Base-by-base conservation (phyloP, 2,888 invertebrate genomes). In the Kryphioiulus occultus region DNA sequence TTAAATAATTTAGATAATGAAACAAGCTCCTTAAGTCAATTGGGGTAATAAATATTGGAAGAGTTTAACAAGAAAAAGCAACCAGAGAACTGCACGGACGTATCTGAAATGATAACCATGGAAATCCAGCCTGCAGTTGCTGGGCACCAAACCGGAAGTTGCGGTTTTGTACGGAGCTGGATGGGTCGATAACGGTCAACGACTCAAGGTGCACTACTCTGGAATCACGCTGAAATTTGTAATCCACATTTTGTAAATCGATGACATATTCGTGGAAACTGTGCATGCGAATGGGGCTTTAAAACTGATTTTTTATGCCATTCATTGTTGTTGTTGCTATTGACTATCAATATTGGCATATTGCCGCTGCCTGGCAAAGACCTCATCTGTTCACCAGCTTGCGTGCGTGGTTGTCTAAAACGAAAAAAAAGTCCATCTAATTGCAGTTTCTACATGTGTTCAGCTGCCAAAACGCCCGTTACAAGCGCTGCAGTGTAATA, bases 301-400 rank as follows among this genome's bases (percentile, higher is more conserved):
- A 1, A 26, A 68, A 68, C 26, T 68, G 4, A 19, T 59, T 26
- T 12, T 26, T 26, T 68, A 26, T 68, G 22, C 68, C 68, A 26
- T 26, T 10, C 26, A 26, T 68, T 68, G 68, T 68, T 68, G 68
- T 68, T 68, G 68, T 68, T 68, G n/a, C n/a, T 68, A 68, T 68
- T 68, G 68, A 68, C n/a, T 68, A 68, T 26, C 68, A 26, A 68
- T 68, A 68, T 68, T 68, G 68, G 68, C 68, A 68, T 68, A 68
- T 26, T 68, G 68, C 68, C 68, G 12, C 68, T 26, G 26, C 68
- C 68, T 68, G 9, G 68, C 68, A 68, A 68, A 26, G 68, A 22
- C 68, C 68, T 68, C 68, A 26, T 68, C 68, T 68, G 68, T 68
- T 26, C 22, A 26, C 0, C 26, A 26, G 68, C 68, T 68, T 68